phyloP scores from a whole-genome alignment of 2,113 vertebrate genomes.

The Macrotus californicus region DNA sequence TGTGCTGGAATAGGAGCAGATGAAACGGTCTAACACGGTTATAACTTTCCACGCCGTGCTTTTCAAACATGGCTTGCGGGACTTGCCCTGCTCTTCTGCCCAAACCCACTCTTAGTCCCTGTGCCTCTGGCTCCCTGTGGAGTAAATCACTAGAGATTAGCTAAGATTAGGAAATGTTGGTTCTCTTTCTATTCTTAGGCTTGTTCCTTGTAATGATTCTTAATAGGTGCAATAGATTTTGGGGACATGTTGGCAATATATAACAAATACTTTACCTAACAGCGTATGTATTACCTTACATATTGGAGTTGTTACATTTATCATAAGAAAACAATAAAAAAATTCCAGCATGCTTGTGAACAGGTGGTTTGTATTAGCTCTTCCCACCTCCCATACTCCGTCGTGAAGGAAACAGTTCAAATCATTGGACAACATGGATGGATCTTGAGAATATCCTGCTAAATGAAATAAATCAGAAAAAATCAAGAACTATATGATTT shows the following conservation, averaged over 20 bases:
- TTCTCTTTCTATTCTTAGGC: not conserved
- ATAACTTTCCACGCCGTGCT: not conserved
- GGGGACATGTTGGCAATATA: not conserved
- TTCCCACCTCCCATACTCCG: not conserved
- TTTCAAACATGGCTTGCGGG: not conserved
- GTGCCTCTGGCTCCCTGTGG: not conserved
- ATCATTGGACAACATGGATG: not conserved
- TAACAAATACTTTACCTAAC: not conserved
- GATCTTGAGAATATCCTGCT: not conserved
- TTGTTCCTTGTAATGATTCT: not conserved
- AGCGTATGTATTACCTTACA: not conserved
- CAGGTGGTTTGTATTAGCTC: not conserved
- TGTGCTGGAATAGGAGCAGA: not conserved
- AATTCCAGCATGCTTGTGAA: not conserved
- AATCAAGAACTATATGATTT: not conserved
- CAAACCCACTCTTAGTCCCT: not conserved
- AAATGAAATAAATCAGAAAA: not conserved
- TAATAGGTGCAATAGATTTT: not conserved
- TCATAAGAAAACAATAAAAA: not conserved
- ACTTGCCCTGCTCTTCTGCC: not conserved
- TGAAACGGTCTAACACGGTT: not conserved
- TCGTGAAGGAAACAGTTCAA: not conserved
- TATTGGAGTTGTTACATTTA: not conserved
- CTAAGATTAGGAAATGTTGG: not conserved
- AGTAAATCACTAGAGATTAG: not conserved